phyloP scores from a whole-genome alignment of 2,113 vertebrate genomes.

The Chamaea fasciata region DNA sequence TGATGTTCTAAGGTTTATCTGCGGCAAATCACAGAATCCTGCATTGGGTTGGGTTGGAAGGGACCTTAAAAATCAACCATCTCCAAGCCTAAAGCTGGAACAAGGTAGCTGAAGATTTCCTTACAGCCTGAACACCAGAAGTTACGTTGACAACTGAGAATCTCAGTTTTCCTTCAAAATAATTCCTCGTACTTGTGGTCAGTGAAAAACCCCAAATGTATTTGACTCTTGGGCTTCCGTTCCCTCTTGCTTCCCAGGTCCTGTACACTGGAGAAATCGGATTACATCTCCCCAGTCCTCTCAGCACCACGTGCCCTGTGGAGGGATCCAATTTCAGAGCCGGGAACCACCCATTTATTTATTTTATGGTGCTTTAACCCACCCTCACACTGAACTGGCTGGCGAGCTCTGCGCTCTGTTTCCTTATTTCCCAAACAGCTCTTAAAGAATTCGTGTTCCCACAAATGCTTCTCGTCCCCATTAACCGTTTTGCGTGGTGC shows the following conservation, averaged over 20 bases:
- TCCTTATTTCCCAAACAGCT: neutral
- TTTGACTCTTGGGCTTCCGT: neutral
- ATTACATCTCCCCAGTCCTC: neutral
- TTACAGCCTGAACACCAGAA: neutral
- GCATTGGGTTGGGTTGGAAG: neutral
- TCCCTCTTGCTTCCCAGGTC: neutral
- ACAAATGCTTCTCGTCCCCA: neutral
- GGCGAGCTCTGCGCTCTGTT: neutral
- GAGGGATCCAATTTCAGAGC: neutral
- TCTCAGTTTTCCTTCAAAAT: neutral
- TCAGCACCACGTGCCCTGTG: neutral
- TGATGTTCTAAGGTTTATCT: neutral
- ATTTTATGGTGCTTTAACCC: neutral
- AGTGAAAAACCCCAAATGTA: neutral
- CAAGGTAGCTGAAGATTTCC: neutral
- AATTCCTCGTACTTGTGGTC: neutral
- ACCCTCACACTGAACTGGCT: neutral
- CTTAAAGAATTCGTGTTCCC: conserved; percentile 24
- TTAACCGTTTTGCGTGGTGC: neutral
- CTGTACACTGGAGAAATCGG: neutral
- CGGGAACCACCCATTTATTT: neutral
- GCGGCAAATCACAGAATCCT: neutral
- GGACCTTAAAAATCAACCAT: neutral
- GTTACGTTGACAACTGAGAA: fast-evolving
- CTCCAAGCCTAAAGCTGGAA: neutral